Base-by-base conservation (phyloP, 1,140 invertebrate species). In the Drosophila ironensis region DNA sequence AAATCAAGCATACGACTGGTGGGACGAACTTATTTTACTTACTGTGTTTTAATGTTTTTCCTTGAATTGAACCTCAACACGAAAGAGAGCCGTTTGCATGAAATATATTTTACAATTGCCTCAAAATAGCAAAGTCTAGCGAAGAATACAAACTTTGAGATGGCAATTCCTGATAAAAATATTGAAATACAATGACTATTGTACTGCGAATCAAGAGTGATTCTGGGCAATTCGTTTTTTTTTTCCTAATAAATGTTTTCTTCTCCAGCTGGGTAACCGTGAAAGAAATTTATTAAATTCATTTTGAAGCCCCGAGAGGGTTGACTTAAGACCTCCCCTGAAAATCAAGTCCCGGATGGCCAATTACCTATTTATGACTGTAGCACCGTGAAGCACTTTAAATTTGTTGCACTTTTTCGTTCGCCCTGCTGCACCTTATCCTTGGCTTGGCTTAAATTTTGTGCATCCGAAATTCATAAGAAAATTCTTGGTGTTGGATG, bases 321-420 rank as follows among this genome's bases (percentile, higher is more conserved):
- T 25, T 17, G 12, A 16, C 17, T 57, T 57, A 8, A 60, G 35
- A 37, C 19, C 19, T 3, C 7, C 37, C n/a, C 19, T n/a, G 24
- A 3, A 7, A 19, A 7, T 12, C 4, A 8, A 16, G 20, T 35
- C 30, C 12, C 22, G 37, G 22, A 12, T 41, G 12, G 4, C 8
- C 35, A 25, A 42, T 60, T 60, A 35, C 37, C 51, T 17, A 57
- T 42, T 57, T 33, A 42, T 56, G 54, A 11, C 17, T 38, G 33
- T 22, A 25, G 33, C 47, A 52, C 33, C 11, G 53, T 38, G 14
- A 20, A 17, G 24, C 50, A 28, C 50, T 53, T 54, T 28, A 53
- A 53, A 14, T 11, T 11, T 4, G 28, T 11, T 4, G 6, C 11
- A 33, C 11, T 12, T 60, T 24, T 54, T 7, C 50, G 17, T 33